A percentile compares a stretch with the other conserved stretches of the same genome.
Evolutionary conservation across 2,113 vertebrate genomes (phyloP).

Genomic region (Neoarius graeffei): DNA sequence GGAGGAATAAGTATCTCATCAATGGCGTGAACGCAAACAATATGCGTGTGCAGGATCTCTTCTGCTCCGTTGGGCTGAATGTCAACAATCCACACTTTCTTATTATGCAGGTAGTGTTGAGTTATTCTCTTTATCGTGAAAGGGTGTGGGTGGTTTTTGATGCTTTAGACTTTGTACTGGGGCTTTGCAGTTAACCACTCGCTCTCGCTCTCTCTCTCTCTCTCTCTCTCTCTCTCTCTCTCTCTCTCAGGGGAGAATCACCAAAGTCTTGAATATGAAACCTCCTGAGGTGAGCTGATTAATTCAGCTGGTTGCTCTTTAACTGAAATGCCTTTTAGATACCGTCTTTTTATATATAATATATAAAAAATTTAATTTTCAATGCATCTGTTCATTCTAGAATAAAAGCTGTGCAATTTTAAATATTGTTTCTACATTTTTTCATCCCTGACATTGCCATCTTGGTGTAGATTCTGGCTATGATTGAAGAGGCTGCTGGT

Average conservation of each 20-base stretch:
- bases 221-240: no score
- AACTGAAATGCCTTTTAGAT: neutral
- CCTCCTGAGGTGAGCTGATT: conserved; percentile 85
- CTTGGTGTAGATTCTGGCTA: conserved; percentile 83
- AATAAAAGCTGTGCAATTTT: neutral
- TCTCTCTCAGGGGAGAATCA: conserved; percentile 85
- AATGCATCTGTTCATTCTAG: neutral
- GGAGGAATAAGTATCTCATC: conserved; percentile 92
- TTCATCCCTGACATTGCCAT: neutral
- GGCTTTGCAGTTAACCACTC: no score
- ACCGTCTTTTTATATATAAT: neutral
- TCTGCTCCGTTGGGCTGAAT: conserved; percentile 93
- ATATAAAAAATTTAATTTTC: neutral
- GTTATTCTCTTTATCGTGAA: no score
- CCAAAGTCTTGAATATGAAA: conserved; percentile 97
- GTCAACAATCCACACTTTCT: conserved; percentile 98
- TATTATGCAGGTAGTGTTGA: conserved; percentile 90
- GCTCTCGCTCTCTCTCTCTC: neutral
- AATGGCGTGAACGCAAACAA: conserved; percentile 89
- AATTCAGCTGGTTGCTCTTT: neutral
- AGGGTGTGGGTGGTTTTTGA: neutral
- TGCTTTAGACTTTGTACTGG: neutral
- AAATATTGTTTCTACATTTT: neutral
- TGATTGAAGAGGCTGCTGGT: conserved; percentile 96
- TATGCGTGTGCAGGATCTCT: conserved; percentile 89